Percentiles rank a stretch among this genome's conserved stretches.
Evolutionary conservation across 2,113 vertebrate species (phyloP).

Genomic region (Tragelaphus strepsiceros): DNA sequence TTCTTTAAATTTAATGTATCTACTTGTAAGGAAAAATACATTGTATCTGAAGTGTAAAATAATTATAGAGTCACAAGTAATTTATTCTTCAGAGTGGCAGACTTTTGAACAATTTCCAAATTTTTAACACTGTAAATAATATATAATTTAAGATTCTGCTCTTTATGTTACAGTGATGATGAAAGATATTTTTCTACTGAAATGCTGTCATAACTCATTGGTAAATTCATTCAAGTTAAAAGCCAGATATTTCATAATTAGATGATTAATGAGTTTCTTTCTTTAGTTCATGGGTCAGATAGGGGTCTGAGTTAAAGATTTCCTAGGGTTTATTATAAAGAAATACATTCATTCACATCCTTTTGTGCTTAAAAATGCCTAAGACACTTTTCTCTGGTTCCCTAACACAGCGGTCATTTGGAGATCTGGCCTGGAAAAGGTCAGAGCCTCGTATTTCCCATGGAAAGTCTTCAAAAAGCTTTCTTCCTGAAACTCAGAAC

Average conservation of each 20-base stretch:
- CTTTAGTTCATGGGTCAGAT: conserved; percentile 57
- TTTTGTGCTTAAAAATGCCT: background rate
- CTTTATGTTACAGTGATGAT: conserved; percentile 59
- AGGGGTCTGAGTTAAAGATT: conserved; percentile 60
- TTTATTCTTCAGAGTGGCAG: conserved; percentile 57
- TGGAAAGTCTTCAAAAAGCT: background rate
- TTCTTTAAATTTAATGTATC: conserved; percentile 44
- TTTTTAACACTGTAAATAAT: conserved; percentile 68
- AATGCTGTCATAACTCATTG: conserved; percentile 59
- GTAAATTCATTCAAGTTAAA: conserved; percentile 66
- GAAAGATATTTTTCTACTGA: conserved; percentile 61
- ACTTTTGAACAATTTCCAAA: conserved; percentile 69
- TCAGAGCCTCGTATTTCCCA: background rate
- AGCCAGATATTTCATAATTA: conserved; percentile 65
- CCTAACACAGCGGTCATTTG: background rate
- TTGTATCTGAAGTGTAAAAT: conserved; percentile 61
- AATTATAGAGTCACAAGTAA: conserved; percentile 62
- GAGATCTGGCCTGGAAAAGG: background rate
- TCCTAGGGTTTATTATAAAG: conserved; percentile 39
- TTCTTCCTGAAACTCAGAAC: background rate
- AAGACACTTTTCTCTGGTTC: background rate
- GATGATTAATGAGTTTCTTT: conserved; percentile 65
- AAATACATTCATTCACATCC: background rate
- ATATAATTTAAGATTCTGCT: conserved; percentile 56
- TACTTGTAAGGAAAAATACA: conserved; percentile 59